Conservation (phyloP, 1,140 invertebrate species). For the Diorhabda sublineata region DNA sequence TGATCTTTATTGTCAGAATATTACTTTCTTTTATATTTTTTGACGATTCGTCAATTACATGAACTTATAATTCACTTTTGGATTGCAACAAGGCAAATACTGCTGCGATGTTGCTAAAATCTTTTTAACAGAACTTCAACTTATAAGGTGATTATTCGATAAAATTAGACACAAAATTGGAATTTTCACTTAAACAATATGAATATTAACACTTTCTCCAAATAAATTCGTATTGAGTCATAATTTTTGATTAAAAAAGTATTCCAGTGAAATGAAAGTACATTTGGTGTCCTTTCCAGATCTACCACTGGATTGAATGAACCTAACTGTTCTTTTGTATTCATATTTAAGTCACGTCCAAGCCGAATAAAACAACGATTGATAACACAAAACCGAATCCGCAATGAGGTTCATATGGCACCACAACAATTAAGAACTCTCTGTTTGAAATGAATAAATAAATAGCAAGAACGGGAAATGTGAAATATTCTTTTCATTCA, state of each 20-base stretch:
- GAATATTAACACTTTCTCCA: neutral
- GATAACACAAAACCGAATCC: constrained; percentile 32
- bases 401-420: constrained; percentile 19
- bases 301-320: neutral
- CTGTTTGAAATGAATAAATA: constrained; percentile 24
- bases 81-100: too few species aligned
- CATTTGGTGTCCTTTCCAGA: neutral
- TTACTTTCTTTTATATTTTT: too few species aligned
- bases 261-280: neutral
- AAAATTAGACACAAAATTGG: too few species aligned
- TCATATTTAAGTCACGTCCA: constrained; percentile 31
- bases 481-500: too few species aligned
- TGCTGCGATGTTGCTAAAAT: too few species aligned
- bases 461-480: too few species aligned
- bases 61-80: too few species aligned
- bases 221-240: neutral
- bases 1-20: too few species aligned
- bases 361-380: constrained; percentile 30
- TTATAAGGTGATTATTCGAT: too few species aligned
- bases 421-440: constrained; percentile 24
- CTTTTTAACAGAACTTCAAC: too few species aligned
- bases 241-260: neutral
- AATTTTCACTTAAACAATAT: neutral
- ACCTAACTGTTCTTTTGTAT: constrained; percentile 3
- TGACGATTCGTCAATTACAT: too few species aligned